A percentile compares a stretch with the other conserved stretches of the same genome.
Conservation (phyloP, 2,113 vertebrate genomes). For the Anser cygnoides region DNA sequence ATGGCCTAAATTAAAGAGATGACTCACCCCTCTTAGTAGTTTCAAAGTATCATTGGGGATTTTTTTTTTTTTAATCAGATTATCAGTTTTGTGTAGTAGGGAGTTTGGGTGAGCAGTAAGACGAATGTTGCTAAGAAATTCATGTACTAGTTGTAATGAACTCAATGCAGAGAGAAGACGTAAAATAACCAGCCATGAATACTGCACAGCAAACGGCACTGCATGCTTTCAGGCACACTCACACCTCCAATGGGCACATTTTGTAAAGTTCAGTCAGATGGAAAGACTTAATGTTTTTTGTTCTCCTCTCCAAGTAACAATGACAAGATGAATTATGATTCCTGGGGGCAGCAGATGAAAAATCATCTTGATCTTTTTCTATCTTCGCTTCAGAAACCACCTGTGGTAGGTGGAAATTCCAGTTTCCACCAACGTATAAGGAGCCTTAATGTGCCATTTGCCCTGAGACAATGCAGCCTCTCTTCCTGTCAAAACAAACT, state of each 20-base stretch:
- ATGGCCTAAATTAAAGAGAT: slow-evolving; percentile 15
- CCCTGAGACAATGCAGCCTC: neutral
- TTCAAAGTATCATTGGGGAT: neutral
- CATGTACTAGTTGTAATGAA: neutral
- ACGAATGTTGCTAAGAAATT: neutral
- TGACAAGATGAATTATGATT: neutral
- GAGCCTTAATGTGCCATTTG: neutral
- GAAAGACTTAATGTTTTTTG: neutral
- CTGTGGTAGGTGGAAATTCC: neutral
- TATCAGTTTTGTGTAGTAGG: neutral
- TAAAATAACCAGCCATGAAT: neutral
- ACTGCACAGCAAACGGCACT: neutral
- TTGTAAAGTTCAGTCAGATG: neutral
- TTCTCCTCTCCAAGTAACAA: neutral
- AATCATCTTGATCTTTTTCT: neutral
- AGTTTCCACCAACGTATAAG: neutral
- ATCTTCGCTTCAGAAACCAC: neutral
- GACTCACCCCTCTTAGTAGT: neutral
- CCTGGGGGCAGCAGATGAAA: neutral
- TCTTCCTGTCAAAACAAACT: neutral
- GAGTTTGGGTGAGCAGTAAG: neutral
- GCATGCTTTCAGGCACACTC: neutral
- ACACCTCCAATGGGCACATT: neutral
- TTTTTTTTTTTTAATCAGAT: neutral
- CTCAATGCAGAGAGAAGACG: neutral